Evolutionary conservation across 2,888 invertebrate genomes (phyloP), one percentile per base, ranked within the genome.

Genomic region (Sinohyriopsis cumingii): DNA sequence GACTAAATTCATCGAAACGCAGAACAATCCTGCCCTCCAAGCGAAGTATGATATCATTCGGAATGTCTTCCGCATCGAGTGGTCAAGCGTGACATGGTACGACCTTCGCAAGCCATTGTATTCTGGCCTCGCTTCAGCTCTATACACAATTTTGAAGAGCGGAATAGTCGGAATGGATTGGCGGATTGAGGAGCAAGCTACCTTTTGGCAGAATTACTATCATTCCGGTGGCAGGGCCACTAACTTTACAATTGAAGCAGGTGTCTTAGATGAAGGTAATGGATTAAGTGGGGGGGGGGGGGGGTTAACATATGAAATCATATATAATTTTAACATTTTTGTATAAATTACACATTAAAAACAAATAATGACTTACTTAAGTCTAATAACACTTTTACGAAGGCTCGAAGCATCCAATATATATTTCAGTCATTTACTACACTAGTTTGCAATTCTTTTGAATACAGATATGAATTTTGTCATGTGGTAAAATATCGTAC

Each of bases 91-190:
- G 12, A 25, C 63, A 9, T 84, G 82, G 83, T n/a, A n/a, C 1
- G 82, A 84, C 33, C 72, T 84, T 1, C 67, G 80, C 15, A 83
- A 79, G 59, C 85, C 85, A 1, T 56, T 85, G 28, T 84, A 83
- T 72, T 85, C 85, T 0, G 85, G 84, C 0, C 75, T 84, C 20
- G 83, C 83, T 19, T 83, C 82, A 0, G 80, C 82, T 12, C 73
- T 85, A 5, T 81, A 71, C 56, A 71, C 77, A 7, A 63, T 67
- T 5, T 59, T 76, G 0, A 61, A 61, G 45, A 66, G 72, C 6
- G 59, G 59, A 4, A 57, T 33, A 6, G 61, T 60, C 1, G 54
- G 54, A 2, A 59, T 82, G 3, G 81, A 80, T 12, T 71, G 79
- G 67, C 77, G 77, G 5, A 61, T 69, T 0, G 84, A 84, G 63